phyloP scores from a whole-genome alignment of 2,113 vertebrate genomes.

The Larimichthys polyactis region DNA sequence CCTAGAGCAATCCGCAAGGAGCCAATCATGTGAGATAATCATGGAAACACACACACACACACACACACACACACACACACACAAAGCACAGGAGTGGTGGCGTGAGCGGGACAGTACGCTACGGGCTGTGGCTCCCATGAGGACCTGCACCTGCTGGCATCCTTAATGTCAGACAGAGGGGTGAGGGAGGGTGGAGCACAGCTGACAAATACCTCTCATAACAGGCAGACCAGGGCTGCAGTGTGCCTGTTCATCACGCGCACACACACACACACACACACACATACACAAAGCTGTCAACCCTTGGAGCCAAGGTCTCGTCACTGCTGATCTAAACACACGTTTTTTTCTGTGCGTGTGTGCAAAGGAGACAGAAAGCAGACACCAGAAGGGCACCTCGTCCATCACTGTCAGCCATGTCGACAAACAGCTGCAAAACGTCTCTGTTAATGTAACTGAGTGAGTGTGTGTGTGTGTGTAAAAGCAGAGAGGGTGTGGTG shows the following conservation, averaged over 20 bases:
- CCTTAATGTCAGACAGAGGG: slow-evolving; percentile 71
- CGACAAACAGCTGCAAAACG: slow-evolving; percentile 84
- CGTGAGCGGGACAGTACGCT: slow-evolving; percentile 39
- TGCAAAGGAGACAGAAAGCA: slow-evolving; percentile 81
- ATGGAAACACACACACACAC: slow-evolving; percentile 54
- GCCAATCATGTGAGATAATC: slow-evolving; percentile 75
- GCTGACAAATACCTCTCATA: slow-evolving; percentile 79
- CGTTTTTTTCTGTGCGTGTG: slow-evolving; percentile 53
- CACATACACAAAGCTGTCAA: slow-evolving; percentile 40
- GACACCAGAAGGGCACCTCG: slow-evolving; percentile 82
- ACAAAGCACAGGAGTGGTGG: slow-evolving; percentile 29
- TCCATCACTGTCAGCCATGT: slow-evolving; percentile 83
- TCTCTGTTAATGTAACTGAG: slow-evolving; percentile 79
- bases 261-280: slow-evolving; percentile 42
- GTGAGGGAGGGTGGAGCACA: slow-evolving; percentile 59
- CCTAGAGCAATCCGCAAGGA: slow-evolving; percentile 59
- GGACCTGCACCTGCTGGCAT: slow-evolving; percentile 83
- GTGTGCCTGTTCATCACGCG: slow-evolving; percentile 44
- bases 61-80: slow-evolving; percentile 40
- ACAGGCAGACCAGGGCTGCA: slow-evolving; percentile 54
- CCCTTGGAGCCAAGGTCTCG: slow-evolving; percentile 64
- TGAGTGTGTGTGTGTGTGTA: neutral
- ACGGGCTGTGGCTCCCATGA: slow-evolving; percentile 43
- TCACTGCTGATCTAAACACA: slow-evolving; percentile 68
- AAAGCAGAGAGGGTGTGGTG: slow-evolving; percentile 29